Evolutionary conservation across 2,113 vertebrate genomes (phyloP).

Genomic region (Scomber scombrus): DNA sequence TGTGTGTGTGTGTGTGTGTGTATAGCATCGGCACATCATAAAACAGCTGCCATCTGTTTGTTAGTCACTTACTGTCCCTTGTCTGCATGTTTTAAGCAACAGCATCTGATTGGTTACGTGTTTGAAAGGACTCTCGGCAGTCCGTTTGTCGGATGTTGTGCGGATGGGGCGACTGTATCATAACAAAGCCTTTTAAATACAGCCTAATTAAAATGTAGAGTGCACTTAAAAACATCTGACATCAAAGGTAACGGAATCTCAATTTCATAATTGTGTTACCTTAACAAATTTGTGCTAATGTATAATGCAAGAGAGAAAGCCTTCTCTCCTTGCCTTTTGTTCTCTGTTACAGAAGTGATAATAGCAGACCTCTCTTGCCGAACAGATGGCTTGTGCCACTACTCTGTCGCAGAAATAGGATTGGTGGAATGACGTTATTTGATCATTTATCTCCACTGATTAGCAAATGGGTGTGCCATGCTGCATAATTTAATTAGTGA

Average conservation of each 20-base stretch:
- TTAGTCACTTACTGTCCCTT: slow-evolving; percentile 1
- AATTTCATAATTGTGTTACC: slow-evolving; percentile 43
- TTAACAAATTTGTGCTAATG: slow-evolving; percentile 53
- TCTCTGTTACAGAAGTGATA: slow-evolving; percentile 46
- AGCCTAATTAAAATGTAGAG: slow-evolving; percentile 67
- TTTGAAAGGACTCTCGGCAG: slow-evolving; percentile 38
- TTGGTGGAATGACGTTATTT: slow-evolving; percentile 39
- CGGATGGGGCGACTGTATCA: slow-evolving; percentile 4
- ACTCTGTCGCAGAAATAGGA: slow-evolving; percentile 36
- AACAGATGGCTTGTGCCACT: slow-evolving; percentile 47
- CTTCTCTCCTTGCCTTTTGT: slow-evolving; percentile 56
- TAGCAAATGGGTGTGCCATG: slow-evolving; percentile 18
- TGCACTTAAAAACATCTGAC: slow-evolving; percentile 48
- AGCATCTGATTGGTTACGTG: slow-evolving; percentile 26
- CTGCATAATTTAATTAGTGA: slow-evolving; percentile 18
- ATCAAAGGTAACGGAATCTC: slow-evolving; percentile 66
- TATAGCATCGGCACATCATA: neutral
- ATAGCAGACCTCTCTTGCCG: slow-evolving; percentile 54
- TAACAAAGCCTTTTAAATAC: slow-evolving; percentile 51
- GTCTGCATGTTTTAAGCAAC: slow-evolving; percentile 50
- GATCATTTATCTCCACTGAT: slow-evolving; percentile 39
- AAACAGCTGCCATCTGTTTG: slow-evolving; percentile 17
- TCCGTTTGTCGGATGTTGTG: slow-evolving; percentile 2
- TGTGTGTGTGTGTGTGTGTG: neutral
- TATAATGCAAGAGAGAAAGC: slow-evolving; percentile 51